phyloP scores from a whole-genome alignment of 2,797 vertebrate species.

The Girardinus metallicus region DNA sequence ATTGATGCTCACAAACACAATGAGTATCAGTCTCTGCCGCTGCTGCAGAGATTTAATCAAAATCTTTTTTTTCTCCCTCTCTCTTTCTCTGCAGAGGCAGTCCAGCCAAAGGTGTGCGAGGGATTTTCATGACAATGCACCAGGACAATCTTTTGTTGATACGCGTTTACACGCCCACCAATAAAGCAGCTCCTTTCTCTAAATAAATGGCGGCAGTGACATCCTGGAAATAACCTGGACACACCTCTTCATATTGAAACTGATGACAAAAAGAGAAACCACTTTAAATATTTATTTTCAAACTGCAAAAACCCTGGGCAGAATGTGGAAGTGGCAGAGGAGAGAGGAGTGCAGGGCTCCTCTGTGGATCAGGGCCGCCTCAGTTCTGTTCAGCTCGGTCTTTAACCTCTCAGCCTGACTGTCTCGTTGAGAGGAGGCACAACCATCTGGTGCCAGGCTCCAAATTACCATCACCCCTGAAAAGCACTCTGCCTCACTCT shows the following conservation, averaged over 20 bases:
- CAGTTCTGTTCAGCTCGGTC: background rate
- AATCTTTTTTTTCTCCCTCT: background rate
- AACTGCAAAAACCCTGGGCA: background rate
- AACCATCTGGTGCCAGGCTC: background rate
- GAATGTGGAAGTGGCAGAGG: background rate
- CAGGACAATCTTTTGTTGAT: background rate
- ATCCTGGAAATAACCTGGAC: conserved; percentile 7
- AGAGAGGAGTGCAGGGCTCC: background rate
- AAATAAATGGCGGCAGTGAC: conserved; percentile 19
- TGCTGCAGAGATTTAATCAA: conserved; percentile 31
- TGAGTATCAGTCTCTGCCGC: background rate
- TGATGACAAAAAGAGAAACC: background rate
- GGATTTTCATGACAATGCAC: background rate
- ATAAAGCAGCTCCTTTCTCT: background rate
- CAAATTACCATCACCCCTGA: conserved; percentile 6
- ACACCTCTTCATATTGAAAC: background rate
- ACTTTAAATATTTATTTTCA: background rate
- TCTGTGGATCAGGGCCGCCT: background rate
- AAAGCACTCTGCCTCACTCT: conserved; percentile 2
- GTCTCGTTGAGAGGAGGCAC: background rate
- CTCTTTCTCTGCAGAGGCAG: background rate
- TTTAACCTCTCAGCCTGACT: background rate
- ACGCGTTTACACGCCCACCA: background rate
- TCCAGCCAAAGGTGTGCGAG: background rate
- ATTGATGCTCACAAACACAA: conserved; percentile 27